A percentile compares a stretch with the other conserved stretches of the same genome.
phyloP scores from a whole-genome alignment of 2,113 vertebrate species.

The Pipra filicauda region DNA sequence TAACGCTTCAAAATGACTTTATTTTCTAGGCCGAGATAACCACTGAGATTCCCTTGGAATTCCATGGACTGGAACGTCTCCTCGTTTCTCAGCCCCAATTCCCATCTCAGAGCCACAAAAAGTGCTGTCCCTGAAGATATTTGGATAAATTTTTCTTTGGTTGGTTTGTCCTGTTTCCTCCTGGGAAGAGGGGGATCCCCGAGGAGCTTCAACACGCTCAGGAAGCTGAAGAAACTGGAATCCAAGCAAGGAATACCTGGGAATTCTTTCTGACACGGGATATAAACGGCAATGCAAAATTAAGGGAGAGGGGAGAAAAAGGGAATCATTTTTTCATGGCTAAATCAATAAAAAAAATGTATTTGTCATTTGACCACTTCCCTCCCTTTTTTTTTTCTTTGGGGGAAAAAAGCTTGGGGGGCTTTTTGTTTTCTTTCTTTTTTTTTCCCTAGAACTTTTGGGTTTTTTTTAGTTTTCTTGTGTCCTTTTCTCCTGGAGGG shows the following conservation, averaged over 20 bases:
- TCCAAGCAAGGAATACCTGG: background rate
- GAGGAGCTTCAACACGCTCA: background rate
- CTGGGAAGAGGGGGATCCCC: background rate
- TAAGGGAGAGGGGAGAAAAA: background rate
- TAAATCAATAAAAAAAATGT: background rate
- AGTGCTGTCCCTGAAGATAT: background rate
- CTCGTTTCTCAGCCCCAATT: background rate
- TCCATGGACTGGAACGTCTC: background rate
- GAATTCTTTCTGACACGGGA: background rate
- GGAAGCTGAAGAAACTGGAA: background rate
- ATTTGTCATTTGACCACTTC: background rate
- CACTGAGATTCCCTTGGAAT: background rate
- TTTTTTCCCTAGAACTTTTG: too few species aligned
- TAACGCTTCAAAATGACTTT: background rate
- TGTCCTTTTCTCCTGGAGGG: too few species aligned
- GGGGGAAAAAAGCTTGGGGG: too few species aligned
- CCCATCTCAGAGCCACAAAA: background rate
- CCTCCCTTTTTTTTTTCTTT: background rate
- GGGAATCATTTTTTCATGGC: background rate
- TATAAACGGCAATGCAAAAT: background rate
- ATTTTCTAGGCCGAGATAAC: constrained; percentile 18
- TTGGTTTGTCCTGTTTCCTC: background rate
- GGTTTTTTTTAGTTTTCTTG: too few species aligned
- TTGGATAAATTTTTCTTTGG: background rate
- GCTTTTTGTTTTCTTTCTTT: too few species aligned